Evolutionary conservation across 2,797 vertebrate species (phyloP).

Genomic region (Enteromius treurensis): DNA sequence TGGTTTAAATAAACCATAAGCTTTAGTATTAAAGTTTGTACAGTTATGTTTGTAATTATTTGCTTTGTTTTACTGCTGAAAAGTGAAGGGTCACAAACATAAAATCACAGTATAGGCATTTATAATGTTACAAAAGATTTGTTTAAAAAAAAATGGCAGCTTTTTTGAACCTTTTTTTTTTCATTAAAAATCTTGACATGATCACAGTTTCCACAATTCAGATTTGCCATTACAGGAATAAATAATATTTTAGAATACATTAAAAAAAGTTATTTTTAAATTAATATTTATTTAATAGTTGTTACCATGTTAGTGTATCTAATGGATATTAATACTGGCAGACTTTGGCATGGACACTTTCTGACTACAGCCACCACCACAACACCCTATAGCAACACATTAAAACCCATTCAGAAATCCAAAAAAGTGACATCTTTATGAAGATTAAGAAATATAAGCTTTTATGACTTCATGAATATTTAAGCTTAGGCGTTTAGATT

Average conservation of each 20-base stretch:
- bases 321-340: neutral
- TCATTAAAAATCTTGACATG: neutral
- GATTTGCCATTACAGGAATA: neutral
- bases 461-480: constrained; percentile 26
- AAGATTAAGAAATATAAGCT: constrained; percentile 8
- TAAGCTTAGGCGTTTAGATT: constrained; percentile 55
- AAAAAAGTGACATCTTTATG: neutral
- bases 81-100: neutral
- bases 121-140: neutral
- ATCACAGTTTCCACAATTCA: neutral
- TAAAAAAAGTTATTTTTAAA: neutral
- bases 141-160: neutral
- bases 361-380: neutral
- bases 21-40: neutral
- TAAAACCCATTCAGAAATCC: neutral
- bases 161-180: neutral
- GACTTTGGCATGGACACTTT: neutral
- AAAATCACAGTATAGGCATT: neutral
- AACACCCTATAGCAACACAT: neutral
- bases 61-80: neutral
- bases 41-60: neutral
- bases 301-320: neutral
- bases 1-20: neutral
- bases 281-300: neutral
- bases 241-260: neutral